These are phyloP conservation scores for Abrostola triplasia DNA, from an alignment of 2,888 invertebrate species.

Conservation along the genomic window DNA sequence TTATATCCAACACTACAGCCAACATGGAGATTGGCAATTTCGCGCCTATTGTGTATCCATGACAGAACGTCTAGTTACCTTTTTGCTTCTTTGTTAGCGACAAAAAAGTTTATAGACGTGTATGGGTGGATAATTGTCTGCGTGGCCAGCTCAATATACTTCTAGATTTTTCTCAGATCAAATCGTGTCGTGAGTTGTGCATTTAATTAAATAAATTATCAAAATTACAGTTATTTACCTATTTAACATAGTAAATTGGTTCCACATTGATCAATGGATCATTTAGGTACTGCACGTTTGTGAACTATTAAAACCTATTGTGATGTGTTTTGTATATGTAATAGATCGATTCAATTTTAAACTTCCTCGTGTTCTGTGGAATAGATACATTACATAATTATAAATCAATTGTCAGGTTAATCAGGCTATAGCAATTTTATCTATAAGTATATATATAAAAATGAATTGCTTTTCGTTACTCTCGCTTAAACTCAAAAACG, in stretches of 20 bases:
- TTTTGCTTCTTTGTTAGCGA: conserved; percentile 29
- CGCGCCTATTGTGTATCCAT: conserved; percentile 54
- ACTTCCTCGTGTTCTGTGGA: too few species aligned
- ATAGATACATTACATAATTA: too few species aligned
- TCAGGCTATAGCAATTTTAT: too few species aligned
- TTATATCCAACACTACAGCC: conserved; percentile 48
- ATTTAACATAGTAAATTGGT: too few species aligned
- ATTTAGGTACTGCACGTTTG: too few species aligned
- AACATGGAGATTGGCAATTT: conserved; percentile 65
- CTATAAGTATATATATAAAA: too few species aligned
- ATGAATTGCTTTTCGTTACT: too few species aligned
- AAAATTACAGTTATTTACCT: too few species aligned
- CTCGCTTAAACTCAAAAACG: too few species aligned
- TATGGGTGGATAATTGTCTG: conserved; percentile 11
- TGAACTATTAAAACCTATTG: not conserved
- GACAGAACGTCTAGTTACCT: conserved; percentile 36
- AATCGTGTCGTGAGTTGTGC: conserved; percentile 16
- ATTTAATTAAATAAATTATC: too few species aligned
- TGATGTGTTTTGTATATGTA: not conserved
- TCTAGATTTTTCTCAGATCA: conserved; percentile 14
- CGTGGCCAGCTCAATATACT: conserved; percentile 14
- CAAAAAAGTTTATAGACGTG: conserved; percentile 29
- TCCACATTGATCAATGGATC: too few species aligned
- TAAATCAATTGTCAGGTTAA: too few species aligned
- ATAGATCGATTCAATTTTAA: conserved; percentile 10